Evolutionary conservation across 2,113 vertebrate species (phyloP).

Genomic region (Xenopus tropicalis): UCB_Xtro_10.0 CM004446.2:108111001-108111500

Average conservation of each 20-base stretch:
- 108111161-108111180: not conserved
- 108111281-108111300: constrained; percentile 22
- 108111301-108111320: constrained; percentile 5
- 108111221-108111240: not conserved
- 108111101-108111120: no score
- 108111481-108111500: no score
- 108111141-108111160: no score
- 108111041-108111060: no score
- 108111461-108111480: constrained; percentile 36
- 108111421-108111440: constrained; percentile 38
- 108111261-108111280: constrained; percentile 25
- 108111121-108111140: no score
- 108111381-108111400: constrained; percentile 26
- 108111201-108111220: not conserved
- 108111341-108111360: constrained; percentile 22
- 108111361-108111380: constrained; percentile 11
- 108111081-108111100: no score
- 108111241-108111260: constrained; percentile 23
- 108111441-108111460: constrained; percentile 34
- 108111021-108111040: no score
- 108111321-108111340: constrained; percentile 36
- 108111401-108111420: constrained; percentile 31
- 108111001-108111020: no score
- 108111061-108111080: no score
- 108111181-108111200: not conserved